These are phyloP conservation scores for Coracopsis vasa DNA, from an alignment of 2,113 vertebrate species.

Conservation along the genomic window DNA sequence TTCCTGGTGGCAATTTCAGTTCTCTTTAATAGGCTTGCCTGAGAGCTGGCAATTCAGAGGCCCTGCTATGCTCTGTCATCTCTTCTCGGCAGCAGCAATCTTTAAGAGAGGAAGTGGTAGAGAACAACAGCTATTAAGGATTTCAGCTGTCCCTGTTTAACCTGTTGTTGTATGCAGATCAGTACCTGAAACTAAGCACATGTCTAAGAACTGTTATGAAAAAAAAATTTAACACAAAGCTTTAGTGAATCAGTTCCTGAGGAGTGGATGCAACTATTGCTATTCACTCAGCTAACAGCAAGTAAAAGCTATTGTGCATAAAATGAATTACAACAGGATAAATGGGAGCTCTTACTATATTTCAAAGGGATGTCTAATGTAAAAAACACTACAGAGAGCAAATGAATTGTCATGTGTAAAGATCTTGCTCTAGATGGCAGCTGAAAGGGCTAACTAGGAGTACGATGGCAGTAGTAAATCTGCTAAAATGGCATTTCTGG, in stretches of 20 bases:
- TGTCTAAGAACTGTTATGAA: rapidly evolving
- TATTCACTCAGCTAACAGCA: background rate
- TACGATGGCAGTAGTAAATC: background rate
- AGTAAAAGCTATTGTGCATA: background rate
- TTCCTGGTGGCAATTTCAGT: background rate
- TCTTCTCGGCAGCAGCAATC: background rate
- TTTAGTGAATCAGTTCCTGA: background rate
- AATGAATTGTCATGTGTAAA: background rate
- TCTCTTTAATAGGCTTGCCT: background rate
- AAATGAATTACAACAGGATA: background rate
- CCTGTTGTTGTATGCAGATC: background rate
- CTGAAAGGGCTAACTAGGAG: background rate
- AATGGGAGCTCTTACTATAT: background rate
- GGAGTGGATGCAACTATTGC: background rate
- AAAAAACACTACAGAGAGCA: background rate
- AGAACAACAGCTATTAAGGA: background rate
- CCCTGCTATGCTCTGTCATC: background rate
- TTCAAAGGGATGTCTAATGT: background rate
- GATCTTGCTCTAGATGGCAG: background rate
- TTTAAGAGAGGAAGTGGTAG: background rate
- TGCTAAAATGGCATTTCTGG: background rate
- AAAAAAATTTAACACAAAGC: background rate
- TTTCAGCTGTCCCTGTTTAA: background rate
- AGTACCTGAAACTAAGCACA: background rate
- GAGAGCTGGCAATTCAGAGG: background rate